Evolutionary conservation across 2,888 invertebrate genomes (phyloP).

Genomic region (Meloe dianella): DNA sequence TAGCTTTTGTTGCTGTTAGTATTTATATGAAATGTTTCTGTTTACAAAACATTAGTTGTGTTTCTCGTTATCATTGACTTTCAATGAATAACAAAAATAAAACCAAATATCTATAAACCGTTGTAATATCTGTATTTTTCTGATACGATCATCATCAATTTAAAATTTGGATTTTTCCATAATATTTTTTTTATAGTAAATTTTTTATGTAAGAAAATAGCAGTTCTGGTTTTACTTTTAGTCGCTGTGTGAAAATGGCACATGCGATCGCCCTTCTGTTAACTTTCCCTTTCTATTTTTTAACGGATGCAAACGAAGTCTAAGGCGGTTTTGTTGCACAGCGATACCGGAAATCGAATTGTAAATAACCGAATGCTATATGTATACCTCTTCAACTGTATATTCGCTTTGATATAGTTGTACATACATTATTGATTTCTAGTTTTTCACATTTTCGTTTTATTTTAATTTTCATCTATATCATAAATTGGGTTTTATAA

Average conservation of each 20-base stretch:
- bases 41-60: constrained; percentile 32
- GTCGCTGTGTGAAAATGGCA: constrained; percentile 30
- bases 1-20: constrained; percentile 24
- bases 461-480: neutral
- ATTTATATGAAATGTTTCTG: constrained; percentile 31
- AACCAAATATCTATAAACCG: constrained; percentile 14
- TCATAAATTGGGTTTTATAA: neutral
- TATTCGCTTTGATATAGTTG: constrained; percentile 14
- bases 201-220: constrained; percentile 30
- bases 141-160: neutral
- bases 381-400: constrained; percentile 34
- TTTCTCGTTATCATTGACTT: constrained; percentile 19
- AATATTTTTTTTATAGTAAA: constrained; percentile 33
- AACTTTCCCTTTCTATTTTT: constrained; percentile 22
- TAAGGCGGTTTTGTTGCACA: constrained; percentile 15
- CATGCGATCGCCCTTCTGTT: constrained; percentile 21
- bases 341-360: constrained; percentile 34
- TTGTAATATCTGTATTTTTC: neutral
- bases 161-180: constrained; percentile 21
- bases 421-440: neutral
- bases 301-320: constrained; percentile 35
- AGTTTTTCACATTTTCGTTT: neutral
- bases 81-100: constrained; percentile 22
- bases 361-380: constrained; percentile 32
- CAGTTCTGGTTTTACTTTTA: constrained; percentile 19